Percentiles rank a stretch among this genome's conserved stretches.
Evolutionary conservation across 2,888 invertebrate genomes (phyloP).

Genomic region (Bellardia pandia): DNA sequence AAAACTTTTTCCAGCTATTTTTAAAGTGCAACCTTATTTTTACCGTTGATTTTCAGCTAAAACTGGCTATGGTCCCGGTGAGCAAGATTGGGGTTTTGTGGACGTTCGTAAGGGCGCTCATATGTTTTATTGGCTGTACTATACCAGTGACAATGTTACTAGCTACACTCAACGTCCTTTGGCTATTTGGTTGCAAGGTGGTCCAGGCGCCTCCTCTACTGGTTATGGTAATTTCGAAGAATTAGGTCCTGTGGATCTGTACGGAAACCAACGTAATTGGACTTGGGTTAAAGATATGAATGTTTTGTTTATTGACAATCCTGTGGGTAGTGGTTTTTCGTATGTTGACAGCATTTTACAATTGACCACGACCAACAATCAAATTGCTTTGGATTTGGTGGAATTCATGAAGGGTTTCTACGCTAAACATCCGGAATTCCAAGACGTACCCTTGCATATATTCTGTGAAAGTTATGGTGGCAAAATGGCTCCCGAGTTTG

Average conservation of each 20-base stretch:
- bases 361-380: constrained; percentile 86
- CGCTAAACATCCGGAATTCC: constrained; percentile 88
- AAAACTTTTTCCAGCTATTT: too few species aligned
- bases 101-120: constrained; percentile 90
- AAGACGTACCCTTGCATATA: constrained; percentile 91
- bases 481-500: constrained; percentile 95
- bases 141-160: constrained; percentile 87
- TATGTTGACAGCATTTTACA: constrained; percentile 87
- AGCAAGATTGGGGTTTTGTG: constrained; percentile 91
- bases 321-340: constrained; percentile 95
- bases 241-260: constrained; percentile 89
- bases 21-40: not conserved
- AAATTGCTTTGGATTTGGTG: constrained; percentile 91
- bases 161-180: constrained; percentile 89
- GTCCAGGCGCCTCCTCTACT: constrained; percentile 92
- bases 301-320: constrained; percentile 94
- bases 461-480: constrained; percentile 96
- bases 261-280: constrained; percentile 88
- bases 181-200: constrained; percentile 95
- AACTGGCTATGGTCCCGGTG: constrained; percentile 86
- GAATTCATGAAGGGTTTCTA: constrained; percentile 89
- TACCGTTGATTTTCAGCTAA: constrained; percentile 74
- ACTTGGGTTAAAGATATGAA: constrained; percentile 93
- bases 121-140: constrained; percentile 95
- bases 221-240: constrained; percentile 95